Conservation (phyloP, 2,797 vertebrate species). For the Falco biarmicus region DNA sequence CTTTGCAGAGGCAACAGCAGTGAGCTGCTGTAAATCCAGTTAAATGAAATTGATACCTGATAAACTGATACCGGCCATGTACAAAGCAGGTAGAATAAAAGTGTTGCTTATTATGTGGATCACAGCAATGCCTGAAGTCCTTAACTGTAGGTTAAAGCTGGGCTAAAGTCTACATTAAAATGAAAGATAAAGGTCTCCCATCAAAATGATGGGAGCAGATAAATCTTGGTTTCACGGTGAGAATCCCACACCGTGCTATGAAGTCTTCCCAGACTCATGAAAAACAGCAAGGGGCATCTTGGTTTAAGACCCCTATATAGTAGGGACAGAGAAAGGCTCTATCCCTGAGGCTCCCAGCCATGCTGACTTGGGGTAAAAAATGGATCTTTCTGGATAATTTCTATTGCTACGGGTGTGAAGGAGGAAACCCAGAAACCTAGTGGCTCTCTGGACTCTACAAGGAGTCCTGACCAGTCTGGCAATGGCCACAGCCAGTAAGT, state of each 20-base stretch:
- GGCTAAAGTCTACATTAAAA: background rate
- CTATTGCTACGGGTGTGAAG: background rate
- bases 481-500: background rate
- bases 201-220: background rate
- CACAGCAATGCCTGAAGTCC: background rate
- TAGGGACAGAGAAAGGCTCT: background rate
- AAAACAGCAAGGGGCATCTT: background rate
- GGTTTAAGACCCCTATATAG: background rate
- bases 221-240: background rate
- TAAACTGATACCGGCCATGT: fast-evolving
- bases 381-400: background rate
- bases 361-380: background rate
- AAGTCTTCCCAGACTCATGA: background rate
- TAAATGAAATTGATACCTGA: background rate
- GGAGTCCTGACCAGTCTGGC: background rate
- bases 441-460: background rate
- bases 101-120: background rate
- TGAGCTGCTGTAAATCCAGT: background rate
- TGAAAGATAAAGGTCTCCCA: background rate
- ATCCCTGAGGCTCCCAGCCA: background rate
- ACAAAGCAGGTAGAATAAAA: background rate
- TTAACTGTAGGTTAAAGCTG: background rate
- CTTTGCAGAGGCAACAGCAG: background rate
- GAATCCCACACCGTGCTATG: background rate
- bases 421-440: background rate